Evolutionary conservation across 2,797 vertebrate species (phyloP).

Genomic region (Sebastes itinus): DNA sequence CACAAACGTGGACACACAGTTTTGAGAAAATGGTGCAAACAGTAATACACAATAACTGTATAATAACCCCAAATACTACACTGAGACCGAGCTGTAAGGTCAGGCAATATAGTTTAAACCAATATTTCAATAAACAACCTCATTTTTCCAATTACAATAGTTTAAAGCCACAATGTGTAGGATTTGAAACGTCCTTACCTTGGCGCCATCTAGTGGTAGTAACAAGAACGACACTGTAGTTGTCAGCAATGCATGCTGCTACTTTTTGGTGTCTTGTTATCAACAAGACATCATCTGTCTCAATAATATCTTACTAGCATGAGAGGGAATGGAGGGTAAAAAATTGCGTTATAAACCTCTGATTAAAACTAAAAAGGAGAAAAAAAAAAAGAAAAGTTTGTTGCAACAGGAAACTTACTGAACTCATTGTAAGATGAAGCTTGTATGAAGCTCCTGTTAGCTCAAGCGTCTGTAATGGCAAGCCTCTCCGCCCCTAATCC

Average conservation of each 20-base stretch:
- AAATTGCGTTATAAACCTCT: neutral
- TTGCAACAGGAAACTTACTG: neutral
- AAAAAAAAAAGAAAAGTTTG: neutral
- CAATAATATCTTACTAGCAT: neutral
- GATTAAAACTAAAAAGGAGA: neutral
- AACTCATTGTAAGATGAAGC: neutral
- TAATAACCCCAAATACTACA: neutral
- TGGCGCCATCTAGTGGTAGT: constrained; percentile 46
- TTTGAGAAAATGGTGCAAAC: neutral
- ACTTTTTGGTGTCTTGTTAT: neutral
- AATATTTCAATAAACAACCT: neutral
- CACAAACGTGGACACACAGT: neutral
- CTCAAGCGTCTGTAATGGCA: neutral
- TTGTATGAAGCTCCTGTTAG: neutral
- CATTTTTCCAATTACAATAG: neutral
- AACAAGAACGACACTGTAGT: neutral
- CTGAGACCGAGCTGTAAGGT: neutral
- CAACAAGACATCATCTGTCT: neutral
- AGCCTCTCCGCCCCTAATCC: no score
- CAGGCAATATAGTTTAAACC: neutral
- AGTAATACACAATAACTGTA: neutral
- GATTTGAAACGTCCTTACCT: neutral
- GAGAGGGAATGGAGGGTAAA: neutral
- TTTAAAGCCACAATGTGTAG: neutral
- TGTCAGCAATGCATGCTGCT: neutral